Evolutionary conservation across 2,888 invertebrate species (phyloP), one percentile per base, ranked within the genome.

Genomic region (Torymus texanus): DNA sequence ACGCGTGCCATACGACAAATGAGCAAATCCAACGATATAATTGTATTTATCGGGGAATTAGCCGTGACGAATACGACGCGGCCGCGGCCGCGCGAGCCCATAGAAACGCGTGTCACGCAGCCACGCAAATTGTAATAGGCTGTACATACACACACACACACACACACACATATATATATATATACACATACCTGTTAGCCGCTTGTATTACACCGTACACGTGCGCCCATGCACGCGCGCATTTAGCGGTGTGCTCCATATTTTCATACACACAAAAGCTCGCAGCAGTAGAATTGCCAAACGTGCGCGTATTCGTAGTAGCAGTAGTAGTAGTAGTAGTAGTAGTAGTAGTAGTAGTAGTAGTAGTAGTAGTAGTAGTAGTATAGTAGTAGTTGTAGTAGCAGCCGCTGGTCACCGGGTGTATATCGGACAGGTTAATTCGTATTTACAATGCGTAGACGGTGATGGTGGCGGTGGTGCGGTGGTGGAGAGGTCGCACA

Each of bases 31-130:
- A 51, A 56, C 74, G 78, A 78, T 75, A 72, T 81, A 75, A 81
- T 81, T 78, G 75, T 81, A 75, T 81, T 81, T 79, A 81, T 81
- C 75, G 75, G 72, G 59, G 78, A 81, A 79, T 81, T 76, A 81
- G 63, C 63, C 68, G 59, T 76, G 81, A 79, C 73, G 79, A 75
- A 72, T 74, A 74, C 50, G 4, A 16, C 65, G 14, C 62, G 0
- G 18, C 58, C 10, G 4, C 11, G 65, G 11, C 11, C 29, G 53
- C n/a, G 4, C 11, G 41, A 16, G 4, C 16, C 16, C 41, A 66
- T 41, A 59, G 65, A 72, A 72, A 72, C 76, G 24, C 65, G 4
- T 65, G 67, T 73, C 65, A 73, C 78, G 61, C 41, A 21, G 55
- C 11, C 67, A 14, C 68, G 55, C 24, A 51, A 78, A 72, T 70